A percentile compares a stretch with the other conserved stretches of the same genome.
Evolutionary conservation across 2,888 invertebrate genomes (phyloP).

Genomic region (Zygaena filipendulae): DNA sequence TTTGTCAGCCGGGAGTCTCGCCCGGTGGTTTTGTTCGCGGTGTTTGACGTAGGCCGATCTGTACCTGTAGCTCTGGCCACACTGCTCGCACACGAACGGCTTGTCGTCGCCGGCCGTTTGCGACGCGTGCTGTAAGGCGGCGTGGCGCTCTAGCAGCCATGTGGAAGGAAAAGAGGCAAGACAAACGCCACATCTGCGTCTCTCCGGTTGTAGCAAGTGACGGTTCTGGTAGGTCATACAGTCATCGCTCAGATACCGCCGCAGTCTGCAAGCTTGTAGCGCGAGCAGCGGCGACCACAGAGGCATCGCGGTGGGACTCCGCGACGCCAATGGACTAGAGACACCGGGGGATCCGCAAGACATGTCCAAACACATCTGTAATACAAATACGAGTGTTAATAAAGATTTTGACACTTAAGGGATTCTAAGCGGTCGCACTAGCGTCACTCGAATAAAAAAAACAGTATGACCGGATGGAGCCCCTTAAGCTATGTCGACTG

Average conservation of each 20-base stretch:
- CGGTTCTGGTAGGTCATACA: conserved; percentile 55
- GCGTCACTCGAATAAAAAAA: no score
- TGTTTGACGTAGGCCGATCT: conserved; percentile 80
- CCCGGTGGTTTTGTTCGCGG: conserved; percentile 89
- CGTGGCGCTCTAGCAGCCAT: conserved; percentile 89
- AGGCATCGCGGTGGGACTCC: conserved; percentile 44
- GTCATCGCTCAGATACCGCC: conserved; percentile 60
- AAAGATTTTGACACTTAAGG: neutral
- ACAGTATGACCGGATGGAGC: no score
- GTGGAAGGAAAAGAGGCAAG: conserved; percentile 88
- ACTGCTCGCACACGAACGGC: conserved; percentile 91
- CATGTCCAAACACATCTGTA: conserved; percentile 63
- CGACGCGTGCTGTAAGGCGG: conserved; percentile 84
- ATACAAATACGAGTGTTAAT: conserved; percentile 14
- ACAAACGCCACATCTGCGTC: conserved; percentile 82
- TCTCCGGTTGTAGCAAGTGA: conserved; percentile 42
- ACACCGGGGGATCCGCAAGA: conserved; percentile 37
- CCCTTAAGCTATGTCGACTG: no score
- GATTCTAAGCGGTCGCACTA: no score
- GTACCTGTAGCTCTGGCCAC: conserved; percentile 90
- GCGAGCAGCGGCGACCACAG: conserved; percentile 59
- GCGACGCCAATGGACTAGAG: conserved; percentile 40
- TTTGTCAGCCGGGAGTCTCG: conserved; percentile 87
- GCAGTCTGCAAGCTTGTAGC: conserved; percentile 55
- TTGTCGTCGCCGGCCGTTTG: conserved; percentile 78